phyloP scores from a whole-genome alignment of 2,113 vertebrate genomes.

The Rousettus leschenaultii region DNA sequence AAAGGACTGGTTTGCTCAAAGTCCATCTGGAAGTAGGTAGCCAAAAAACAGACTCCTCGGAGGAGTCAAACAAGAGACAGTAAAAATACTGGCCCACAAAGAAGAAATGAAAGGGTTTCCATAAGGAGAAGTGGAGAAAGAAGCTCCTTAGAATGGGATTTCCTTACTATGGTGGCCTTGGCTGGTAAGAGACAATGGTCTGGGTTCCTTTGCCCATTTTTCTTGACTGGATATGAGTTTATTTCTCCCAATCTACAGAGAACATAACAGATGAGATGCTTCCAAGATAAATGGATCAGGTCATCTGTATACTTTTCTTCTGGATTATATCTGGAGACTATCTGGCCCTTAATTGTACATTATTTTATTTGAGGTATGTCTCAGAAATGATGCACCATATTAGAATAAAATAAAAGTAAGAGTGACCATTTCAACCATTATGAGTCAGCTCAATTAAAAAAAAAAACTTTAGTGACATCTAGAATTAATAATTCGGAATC shows the following conservation, averaged over 20 bases:
- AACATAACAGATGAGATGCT: not conserved
- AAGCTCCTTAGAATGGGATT: not conserved
- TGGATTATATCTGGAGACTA: not conserved
- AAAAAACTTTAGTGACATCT: not conserved
- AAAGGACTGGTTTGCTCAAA: not conserved
- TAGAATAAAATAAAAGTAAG: not conserved
- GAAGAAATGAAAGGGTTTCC: not conserved
- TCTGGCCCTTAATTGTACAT: not conserved
- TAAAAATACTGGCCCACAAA: not conserved
- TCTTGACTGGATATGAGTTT: not conserved
- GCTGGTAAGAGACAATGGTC: not conserved
- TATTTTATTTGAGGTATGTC: not conserved
- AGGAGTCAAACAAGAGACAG: not conserved
- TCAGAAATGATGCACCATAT: not conserved
- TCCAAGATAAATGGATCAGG: not conserved
- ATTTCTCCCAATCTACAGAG: not conserved
- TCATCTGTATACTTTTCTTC: no score
- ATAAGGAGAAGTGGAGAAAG: not conserved
- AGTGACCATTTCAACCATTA: not conserved
- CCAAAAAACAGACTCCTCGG: not conserved
- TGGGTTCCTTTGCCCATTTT: not conserved
- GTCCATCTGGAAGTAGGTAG: not conserved
- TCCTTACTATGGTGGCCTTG: not conserved
- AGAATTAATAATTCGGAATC: not conserved
- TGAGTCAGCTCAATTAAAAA: not conserved